phyloP scores from a whole-genome alignment of 2,888 invertebrate genomes.

The Electrophaes corylata region DNA sequence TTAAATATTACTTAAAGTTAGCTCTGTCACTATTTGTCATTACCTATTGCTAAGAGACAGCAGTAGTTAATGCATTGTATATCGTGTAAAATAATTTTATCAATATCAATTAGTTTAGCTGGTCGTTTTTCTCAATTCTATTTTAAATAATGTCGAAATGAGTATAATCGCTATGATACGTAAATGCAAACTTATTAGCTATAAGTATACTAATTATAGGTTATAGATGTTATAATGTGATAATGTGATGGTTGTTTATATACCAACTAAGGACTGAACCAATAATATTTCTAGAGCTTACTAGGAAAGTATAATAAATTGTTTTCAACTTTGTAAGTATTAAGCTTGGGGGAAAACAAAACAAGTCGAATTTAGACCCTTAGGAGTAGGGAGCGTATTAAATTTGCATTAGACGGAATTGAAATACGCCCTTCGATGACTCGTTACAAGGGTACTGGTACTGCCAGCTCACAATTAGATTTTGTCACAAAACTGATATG shows the following conservation, averaged over 20 bases:
- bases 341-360: conserved; percentile 66
- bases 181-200: no score
- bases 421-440: conserved; percentile 81
- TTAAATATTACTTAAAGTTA: no score
- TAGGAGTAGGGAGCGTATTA: conserved; percentile 76
- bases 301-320: conserved; percentile 19
- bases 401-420: conserved; percentile 83
- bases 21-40: no score
- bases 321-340: conserved; percentile 13
- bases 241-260: not conserved
- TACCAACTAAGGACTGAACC: not conserved
- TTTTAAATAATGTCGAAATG: no score
- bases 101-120: no score
- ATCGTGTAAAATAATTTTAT: no score
- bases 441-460: conserved; percentile 57
- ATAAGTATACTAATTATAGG: no score
- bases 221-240: no score
- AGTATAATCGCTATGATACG: no score
- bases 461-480: conserved; percentile 7
- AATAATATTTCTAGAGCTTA: not conserved
- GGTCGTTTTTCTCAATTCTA: no score
- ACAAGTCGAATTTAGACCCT: conserved; percentile 74
- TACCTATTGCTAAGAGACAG: no score
- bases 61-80: no score
- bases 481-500: not conserved